Conservation (phyloP, 2,113 vertebrate genomes). For the Vidua macroura region DNA sequence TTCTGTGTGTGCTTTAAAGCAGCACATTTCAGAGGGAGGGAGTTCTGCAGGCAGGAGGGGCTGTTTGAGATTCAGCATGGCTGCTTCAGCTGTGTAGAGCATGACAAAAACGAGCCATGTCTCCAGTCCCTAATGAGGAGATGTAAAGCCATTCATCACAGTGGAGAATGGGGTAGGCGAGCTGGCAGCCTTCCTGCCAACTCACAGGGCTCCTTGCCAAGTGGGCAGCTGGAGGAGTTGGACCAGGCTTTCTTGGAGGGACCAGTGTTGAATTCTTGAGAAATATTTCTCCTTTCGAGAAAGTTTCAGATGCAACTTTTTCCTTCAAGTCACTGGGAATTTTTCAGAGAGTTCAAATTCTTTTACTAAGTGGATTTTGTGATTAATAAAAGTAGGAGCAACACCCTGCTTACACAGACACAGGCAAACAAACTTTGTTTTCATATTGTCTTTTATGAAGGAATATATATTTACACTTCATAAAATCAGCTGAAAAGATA, state of each 20-base stretch:
- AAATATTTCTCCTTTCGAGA: not conserved
- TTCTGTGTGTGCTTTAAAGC: not conserved
- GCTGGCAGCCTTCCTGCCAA: conserved; percentile 35
- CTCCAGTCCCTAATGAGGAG: conserved; percentile 27
- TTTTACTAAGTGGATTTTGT: not conserved
- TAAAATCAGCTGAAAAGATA: not conserved
- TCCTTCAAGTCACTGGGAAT: not conserved
- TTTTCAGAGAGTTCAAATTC: not conserved
- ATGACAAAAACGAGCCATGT: conserved; percentile 22
- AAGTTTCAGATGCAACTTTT: conserved; percentile 7
- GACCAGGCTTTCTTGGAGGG: not conserved
- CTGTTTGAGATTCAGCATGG: conserved; percentile 14
- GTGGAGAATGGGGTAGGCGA: conserved; percentile 1
- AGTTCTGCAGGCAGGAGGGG: not conserved
- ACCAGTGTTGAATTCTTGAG: not conserved
- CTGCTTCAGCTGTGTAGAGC: conserved; percentile 13
- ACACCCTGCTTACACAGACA: not conserved
- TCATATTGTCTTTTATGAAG: not conserved
- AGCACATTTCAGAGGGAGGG: not conserved
- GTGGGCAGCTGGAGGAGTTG: conserved; percentile 41
- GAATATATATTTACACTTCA: not conserved
- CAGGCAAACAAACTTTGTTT: not conserved
- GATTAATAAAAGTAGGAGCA: not conserved
- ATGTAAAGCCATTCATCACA: conserved; percentile 40
- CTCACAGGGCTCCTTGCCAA: not conserved